Conservation (phyloP, 2,113 vertebrate species). For the Colossoma macropomum region DNA sequence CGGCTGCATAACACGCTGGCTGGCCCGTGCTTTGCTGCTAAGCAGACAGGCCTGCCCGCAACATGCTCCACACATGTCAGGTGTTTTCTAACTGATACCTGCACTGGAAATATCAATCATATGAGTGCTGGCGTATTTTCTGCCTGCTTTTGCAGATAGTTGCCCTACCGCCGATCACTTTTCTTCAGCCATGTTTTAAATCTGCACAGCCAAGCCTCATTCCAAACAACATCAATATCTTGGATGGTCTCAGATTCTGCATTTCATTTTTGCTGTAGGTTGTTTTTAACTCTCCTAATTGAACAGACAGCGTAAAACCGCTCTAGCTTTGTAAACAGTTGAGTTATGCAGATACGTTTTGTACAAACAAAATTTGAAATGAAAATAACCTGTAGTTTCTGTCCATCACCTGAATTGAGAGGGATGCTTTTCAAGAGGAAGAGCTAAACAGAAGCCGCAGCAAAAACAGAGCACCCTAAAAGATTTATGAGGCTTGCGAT, state of each 20-base stretch:
- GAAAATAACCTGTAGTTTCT: conserved; percentile 32
- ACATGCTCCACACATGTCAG: conserved; percentile 65
- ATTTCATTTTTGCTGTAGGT: neutral
- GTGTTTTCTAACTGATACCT: conserved; percentile 76
- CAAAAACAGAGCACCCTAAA: conserved; percentile 70
- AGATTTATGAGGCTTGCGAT: conserved; percentile 78
- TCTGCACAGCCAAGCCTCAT: conserved; percentile 33
- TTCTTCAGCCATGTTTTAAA: conserved; percentile 22
- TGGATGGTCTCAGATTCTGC: conserved; percentile 16
- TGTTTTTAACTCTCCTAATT: neutral
- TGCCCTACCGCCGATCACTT: conserved; percentile 34
- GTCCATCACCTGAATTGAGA: conserved; percentile 52
- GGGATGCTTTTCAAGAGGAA: conserved; percentile 61
- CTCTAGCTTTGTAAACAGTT: neutral
- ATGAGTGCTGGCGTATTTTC: conserved; percentile 28
- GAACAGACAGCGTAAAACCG: neutral
- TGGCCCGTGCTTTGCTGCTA: conserved; percentile 72
- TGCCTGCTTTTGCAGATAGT: conserved; percentile 29
- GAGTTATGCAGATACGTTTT: conserved; percentile 3
- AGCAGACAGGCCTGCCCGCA: conserved; percentile 68
- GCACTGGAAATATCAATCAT: conserved; percentile 72
- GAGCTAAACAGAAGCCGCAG: conserved; percentile 63
- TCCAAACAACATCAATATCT: conserved; percentile 39
- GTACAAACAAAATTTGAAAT: conserved; percentile 19
- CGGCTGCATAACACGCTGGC: conserved; percentile 79